Conservation (phyloP, 1,140 invertebrate genomes). For the Mesaphorura yosii region DNA sequence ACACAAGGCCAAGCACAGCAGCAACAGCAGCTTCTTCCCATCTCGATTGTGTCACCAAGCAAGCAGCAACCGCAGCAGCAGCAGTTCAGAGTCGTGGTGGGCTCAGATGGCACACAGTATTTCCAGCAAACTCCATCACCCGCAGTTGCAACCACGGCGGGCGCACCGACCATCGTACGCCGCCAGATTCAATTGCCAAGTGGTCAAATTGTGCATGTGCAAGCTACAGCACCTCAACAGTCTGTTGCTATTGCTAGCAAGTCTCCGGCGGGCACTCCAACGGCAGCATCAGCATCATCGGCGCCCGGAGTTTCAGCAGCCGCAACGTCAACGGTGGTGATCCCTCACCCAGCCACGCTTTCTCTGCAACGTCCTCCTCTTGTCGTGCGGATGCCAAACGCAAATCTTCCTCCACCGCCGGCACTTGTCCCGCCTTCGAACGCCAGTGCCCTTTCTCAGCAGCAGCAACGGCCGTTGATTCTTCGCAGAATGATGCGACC, state of each 20-base stretch:
- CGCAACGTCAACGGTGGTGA: not conserved
- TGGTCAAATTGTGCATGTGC: too few species aligned
- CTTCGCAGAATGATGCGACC: not conserved
- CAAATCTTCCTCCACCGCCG: not conserved
- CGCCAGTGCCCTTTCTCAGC: not conserved
- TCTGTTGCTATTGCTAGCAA: not conserved
- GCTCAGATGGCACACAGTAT: too few species aligned
- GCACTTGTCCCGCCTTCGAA: not conserved
- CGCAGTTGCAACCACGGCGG: not conserved
- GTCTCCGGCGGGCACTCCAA: not conserved
- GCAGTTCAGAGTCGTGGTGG: too few species aligned
- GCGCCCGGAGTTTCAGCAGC: not conserved
- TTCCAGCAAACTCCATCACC: not conserved
- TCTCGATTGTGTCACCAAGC: constrained; percentile 24
- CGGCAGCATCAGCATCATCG: constrained; percentile 13
- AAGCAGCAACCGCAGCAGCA: constrained; percentile 14
- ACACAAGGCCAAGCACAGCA: constrained; percentile 1
- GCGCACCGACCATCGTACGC: too few species aligned
- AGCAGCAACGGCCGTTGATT: not conserved
- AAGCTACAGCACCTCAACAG: too few species aligned
- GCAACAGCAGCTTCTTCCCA: constrained; percentile 15
- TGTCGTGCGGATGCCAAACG: constrained; percentile 4
- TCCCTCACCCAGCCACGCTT: not conserved
- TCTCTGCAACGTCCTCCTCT: not conserved
- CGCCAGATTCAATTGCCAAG: too few species aligned